Evolutionary conservation across 2,888 invertebrate genomes (phyloP).

Genomic region (Nipponacmea schrenckii): DNA sequence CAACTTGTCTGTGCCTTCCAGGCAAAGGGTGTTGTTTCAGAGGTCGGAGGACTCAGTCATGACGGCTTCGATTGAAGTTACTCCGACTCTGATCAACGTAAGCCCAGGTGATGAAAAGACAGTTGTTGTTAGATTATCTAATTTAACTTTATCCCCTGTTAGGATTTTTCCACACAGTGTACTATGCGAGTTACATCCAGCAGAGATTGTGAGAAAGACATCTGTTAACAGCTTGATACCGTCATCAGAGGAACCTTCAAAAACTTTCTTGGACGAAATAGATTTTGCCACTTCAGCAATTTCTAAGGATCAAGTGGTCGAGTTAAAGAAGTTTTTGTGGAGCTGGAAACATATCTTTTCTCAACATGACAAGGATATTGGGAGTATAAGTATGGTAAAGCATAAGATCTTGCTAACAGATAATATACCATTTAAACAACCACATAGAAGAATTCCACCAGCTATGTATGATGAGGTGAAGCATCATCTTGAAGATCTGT

Average conservation of each 20-base stretch:
- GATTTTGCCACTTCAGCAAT: no score
- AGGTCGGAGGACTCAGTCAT: not conserved
- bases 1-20: not conserved
- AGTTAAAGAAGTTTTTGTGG: not conserved
- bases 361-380: conserved; percentile 9
- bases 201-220: no score
- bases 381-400: conserved; percentile 10
- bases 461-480: conserved; percentile 23
- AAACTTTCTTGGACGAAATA: no score
- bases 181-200: conserved; percentile 3
- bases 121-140: not conserved
- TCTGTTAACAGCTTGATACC: no score
- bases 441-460: conserved; percentile 21
- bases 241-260: no score
- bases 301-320: no score
- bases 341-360: conserved; percentile 14
- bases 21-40: not conserved
- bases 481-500: conserved; percentile 20
- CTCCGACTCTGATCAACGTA: not conserved
- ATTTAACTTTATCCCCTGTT: not conserved
- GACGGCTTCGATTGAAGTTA: not conserved
- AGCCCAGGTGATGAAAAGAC: not conserved
- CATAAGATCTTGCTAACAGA: conserved; percentile 20
- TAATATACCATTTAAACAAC: conserved; percentile 21
- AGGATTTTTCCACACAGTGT: not conserved